Evolutionary conservation across 2,797 vertebrate species (phyloP).

Genomic region (Tachyglossus aculeatus): DNA sequence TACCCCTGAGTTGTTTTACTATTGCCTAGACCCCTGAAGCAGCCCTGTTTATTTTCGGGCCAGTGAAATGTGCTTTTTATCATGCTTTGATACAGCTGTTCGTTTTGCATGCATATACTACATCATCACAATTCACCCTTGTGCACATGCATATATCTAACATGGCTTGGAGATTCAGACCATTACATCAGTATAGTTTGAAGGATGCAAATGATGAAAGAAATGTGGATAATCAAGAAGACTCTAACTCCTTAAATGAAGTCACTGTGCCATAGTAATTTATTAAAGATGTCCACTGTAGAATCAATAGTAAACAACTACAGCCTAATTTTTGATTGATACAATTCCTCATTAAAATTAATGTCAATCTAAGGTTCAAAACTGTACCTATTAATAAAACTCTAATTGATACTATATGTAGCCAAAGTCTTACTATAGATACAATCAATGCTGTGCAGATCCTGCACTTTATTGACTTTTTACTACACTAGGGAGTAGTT

Average conservation of each 20-base stretch:
- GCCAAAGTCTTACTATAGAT: conserved; percentile 46
- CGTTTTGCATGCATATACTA: not conserved
- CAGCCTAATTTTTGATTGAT: conserved; percentile 68
- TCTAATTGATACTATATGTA: conserved; percentile 63
- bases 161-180: no score
- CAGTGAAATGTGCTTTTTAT: not conserved
- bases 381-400: conserved; percentile 66
- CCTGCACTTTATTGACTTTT: conserved; percentile 61
- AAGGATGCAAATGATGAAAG: not conserved
- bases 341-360: conserved; percentile 72
- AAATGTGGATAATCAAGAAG: fast-evolving
- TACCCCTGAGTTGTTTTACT: not conserved
- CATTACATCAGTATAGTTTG: not conserved
- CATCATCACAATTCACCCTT: no score
- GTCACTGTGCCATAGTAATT: not conserved
- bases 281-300: conserved; percentile 21
- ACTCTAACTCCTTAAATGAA: not conserved
- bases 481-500: conserved; percentile 8
- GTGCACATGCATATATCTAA: not conserved
- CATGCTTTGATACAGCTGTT: not conserved
- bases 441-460: conserved; percentile 66
- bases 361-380: conserved; percentile 59
- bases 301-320: conserved; percentile 50
- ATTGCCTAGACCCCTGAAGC: no score
- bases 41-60: not conserved